Conservation (phyloP, 1,140 invertebrate genomes). For the Antheraea pernyi region DNA sequence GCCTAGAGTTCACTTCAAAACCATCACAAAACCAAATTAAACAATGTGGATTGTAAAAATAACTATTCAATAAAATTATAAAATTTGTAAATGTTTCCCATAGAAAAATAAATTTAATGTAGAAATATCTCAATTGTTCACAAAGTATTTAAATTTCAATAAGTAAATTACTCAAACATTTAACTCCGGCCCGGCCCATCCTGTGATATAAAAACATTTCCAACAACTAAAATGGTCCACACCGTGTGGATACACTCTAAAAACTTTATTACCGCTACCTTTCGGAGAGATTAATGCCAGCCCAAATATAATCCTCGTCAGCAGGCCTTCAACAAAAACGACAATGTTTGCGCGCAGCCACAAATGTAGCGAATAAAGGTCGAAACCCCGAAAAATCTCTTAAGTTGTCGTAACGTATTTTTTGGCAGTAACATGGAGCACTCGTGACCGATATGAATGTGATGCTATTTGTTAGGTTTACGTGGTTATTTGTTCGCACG, state of each 20-base stretch:
- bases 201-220: not conserved
- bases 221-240: slow-evolving; percentile 1
- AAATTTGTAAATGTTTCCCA: not conserved
- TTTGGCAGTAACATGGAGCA: slow-evolving; percentile 29
- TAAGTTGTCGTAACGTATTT: slow-evolving; percentile 38
- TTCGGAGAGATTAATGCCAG: slow-evolving; percentile 30
- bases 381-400: slow-evolving; percentile 36
- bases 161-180: not conserved
- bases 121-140: not conserved
- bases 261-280: slow-evolving; percentile 29
- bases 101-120: not conserved
- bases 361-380: slow-evolving; percentile 30
- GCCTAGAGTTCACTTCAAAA: too few relatives aligned
- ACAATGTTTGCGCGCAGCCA: slow-evolving; percentile 18
- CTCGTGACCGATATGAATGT: slow-evolving; percentile 55
- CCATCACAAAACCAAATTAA: too few relatives aligned
- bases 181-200: not conserved
- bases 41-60: too few relatives aligned
- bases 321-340: slow-evolving; percentile 29
- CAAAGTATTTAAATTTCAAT: slow-evolving; percentile 1
- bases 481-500: slow-evolving; percentile 54
- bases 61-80: too few relatives aligned
- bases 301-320: slow-evolving; percentile 26
- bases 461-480: slow-evolving; percentile 65
- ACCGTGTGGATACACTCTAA: slow-evolving; percentile 12